phyloP scores from a whole-genome alignment of 2,888 invertebrate species.

The Oegoconia quadripuncta region DNA sequence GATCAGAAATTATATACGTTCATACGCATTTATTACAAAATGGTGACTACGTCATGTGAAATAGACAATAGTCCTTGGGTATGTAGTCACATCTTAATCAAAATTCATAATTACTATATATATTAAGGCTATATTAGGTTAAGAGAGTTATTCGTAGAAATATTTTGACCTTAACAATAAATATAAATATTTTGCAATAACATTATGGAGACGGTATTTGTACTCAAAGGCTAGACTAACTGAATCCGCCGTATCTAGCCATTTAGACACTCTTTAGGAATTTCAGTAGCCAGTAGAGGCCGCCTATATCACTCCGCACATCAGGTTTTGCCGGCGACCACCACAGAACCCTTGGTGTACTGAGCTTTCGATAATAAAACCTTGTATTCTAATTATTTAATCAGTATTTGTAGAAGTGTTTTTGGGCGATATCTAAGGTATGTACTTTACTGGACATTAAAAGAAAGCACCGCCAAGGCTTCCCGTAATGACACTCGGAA shows the following conservation, averaged over 20 bases:
- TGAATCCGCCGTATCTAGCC: constrained; percentile 51
- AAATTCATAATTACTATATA: too few species aligned
- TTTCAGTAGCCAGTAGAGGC: constrained; percentile 64
- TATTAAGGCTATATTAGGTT: too few species aligned
- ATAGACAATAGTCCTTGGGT: too few species aligned
- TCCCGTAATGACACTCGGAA: constrained; percentile 36
- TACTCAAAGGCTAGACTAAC: too few species aligned
- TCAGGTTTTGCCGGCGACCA: constrained; percentile 64
- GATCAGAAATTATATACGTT: too few species aligned
- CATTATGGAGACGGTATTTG: too few species aligned
- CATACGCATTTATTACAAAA: too few species aligned
- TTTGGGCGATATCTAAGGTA: constrained; percentile 32
- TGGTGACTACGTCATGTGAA: too few species aligned
- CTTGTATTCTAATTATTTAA: constrained; percentile 18
- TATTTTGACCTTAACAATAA: too few species aligned
- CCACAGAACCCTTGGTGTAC: constrained; percentile 44
- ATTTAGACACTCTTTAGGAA: constrained; percentile 41
- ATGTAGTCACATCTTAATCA: too few species aligned
- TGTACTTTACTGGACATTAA: constrained; percentile 29
- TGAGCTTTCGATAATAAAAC: constrained; percentile 14
- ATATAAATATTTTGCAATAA: too few species aligned
- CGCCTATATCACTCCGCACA: constrained; percentile 64
- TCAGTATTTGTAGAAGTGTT: constrained; percentile 27
- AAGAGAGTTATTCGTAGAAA: too few species aligned
- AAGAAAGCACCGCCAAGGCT: constrained; percentile 49